Conservation (phyloP, 2,113 vertebrate genomes). For the Corythoichthys intestinalis region DNA sequence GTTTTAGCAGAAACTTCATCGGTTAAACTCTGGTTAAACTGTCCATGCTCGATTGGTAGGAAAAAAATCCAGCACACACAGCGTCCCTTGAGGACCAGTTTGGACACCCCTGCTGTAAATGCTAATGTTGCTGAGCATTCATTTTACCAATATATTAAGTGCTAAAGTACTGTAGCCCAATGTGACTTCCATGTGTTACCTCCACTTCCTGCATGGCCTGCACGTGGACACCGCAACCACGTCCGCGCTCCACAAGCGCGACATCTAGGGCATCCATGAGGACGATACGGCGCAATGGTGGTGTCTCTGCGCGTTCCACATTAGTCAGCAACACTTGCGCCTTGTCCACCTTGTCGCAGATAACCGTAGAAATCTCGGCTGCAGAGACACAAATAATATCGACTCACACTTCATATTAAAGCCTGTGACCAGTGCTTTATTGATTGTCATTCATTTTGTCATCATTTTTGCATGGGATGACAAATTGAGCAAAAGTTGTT, state of each 20-base stretch:
- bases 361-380: constrained; percentile 93
- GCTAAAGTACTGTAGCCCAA: too few relatives aligned
- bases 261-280: constrained; percentile 87
- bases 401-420: too few relatives aligned
- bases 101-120: background rate
- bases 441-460: too few relatives aligned
- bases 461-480: too few relatives aligned
- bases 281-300: constrained; percentile 81
- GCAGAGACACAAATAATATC: constrained; percentile 26
- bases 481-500: too few relatives aligned
- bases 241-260: constrained; percentile 74
- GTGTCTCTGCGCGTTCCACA: constrained; percentile 81
- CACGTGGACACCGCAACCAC: constrained; percentile 78
- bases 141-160: too few relatives aligned
- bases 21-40: too few relatives aligned
- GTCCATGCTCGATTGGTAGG: too few relatives aligned
- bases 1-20: too few relatives aligned
- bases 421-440: too few relatives aligned
- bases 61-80: too few relatives aligned
- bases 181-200: constrained; percentile 56
- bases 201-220: constrained; percentile 86
- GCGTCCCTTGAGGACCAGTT: too few relatives aligned
- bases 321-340: constrained; percentile 84
- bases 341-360: constrained; percentile 91
- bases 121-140: background rate